These are phyloP conservation scores for Epistrophe eligans DNA, from an alignment of 2,888 invertebrate genomes.

Conservation along the genomic window DNA sequence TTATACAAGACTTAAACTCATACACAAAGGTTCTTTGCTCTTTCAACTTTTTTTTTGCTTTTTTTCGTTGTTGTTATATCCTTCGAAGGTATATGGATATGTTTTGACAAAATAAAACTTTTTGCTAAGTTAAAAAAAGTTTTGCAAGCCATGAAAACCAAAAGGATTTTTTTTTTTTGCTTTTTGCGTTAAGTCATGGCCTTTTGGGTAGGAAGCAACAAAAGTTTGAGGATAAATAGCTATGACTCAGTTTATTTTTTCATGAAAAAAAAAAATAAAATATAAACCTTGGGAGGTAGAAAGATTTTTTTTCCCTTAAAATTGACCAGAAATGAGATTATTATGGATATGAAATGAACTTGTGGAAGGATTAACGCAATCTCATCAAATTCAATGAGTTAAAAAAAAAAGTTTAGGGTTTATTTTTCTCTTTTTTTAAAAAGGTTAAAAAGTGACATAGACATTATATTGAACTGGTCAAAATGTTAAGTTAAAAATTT, in stretches of 20 bases:
- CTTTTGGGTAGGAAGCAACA: not conserved
- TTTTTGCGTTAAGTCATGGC: slow-evolving; percentile 30
- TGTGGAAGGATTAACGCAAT: slow-evolving; percentile 54
- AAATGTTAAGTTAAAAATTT: not conserved
- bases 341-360: slow-evolving; percentile 41
- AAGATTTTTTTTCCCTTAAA: not conserved
- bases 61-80: not conserved
- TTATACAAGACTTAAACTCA: slow-evolving; percentile 30
- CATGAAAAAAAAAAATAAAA: not conserved
- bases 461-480: slow-evolving; percentile 6
- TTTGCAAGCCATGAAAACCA: slow-evolving; percentile 17
- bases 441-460: slow-evolving; percentile 11
- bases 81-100: not conserved
- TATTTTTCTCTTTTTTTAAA: not conserved
- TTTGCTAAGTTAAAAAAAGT: slow-evolving; percentile 21
- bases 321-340: slow-evolving; percentile 47
- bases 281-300: not conserved
- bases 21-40: slow-evolving; percentile 21
- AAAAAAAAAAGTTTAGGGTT: not conserved
- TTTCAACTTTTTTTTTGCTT: slow-evolving; percentile 16
- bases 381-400: slow-evolving; percentile 25
- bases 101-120: slow-evolving; percentile 21
- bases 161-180: slow-evolving; percentile 8
- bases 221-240: slow-evolving; percentile 30
- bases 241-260: slow-evolving; percentile 16